Evolutionary conservation across 2,113 vertebrate species (phyloP).

Genomic region (Sylvia atricapilla): DNA sequence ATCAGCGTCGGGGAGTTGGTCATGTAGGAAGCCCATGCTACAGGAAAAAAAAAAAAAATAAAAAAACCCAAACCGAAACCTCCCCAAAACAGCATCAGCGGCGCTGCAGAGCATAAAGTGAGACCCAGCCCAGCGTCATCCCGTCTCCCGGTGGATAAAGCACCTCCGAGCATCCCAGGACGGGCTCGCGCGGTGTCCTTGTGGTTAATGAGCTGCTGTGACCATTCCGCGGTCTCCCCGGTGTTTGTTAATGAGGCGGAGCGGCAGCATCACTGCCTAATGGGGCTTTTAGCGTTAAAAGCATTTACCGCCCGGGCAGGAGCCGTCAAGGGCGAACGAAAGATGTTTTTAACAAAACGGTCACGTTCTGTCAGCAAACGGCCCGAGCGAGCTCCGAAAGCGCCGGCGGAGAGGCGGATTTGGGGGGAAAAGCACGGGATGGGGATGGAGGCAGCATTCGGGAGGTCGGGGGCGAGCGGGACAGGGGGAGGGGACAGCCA

Average conservation of each 20-base stretch:
- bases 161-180: neutral
- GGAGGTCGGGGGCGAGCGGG: accelerated
- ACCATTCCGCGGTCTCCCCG: neutral
- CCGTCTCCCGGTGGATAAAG: accelerated
- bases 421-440: neutral
- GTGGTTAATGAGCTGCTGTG: neutral
- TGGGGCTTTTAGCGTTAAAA: neutral
- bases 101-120: neutral
- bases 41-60: neutral
- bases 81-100: neutral
- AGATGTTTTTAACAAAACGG: neutral
- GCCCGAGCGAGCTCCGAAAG: accelerated
- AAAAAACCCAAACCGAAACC: neutral
- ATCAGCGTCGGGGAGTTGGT: slow-evolving; percentile 96
- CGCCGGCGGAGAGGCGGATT: neutral
- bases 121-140: neutral
- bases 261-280: neutral
- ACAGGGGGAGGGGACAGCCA: neutral
- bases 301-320: neutral
- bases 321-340: neutral
- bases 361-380: neutral
- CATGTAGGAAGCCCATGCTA: slow-evolving; percentile 98
- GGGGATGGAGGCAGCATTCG: neutral
- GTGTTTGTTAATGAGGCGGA: neutral
- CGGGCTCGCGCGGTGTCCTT: accelerated